Conservation (phyloP, 2,113 vertebrate genomes). For the Thinocorus orbignyianus region DNA sequence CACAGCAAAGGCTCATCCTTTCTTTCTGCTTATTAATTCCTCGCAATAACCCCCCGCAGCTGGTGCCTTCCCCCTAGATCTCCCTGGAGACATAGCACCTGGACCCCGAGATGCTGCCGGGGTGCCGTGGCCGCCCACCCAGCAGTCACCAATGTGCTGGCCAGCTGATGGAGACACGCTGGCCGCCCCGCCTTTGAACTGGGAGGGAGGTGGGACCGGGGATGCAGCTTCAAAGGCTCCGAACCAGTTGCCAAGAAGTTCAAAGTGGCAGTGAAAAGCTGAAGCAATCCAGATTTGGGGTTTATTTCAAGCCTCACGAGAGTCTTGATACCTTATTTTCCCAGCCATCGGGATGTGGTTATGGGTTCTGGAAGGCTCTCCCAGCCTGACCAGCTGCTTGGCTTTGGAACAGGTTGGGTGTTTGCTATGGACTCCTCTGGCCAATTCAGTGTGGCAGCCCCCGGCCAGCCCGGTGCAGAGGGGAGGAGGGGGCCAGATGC, state of each 20-base stretch:
- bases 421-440: not conserved
- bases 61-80: not conserved
- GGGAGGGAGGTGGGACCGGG: not conserved
- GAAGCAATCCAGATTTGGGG: constrained; percentile 27
- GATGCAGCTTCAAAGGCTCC: constrained; percentile 41
- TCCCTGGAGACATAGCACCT: rapidly evolving
- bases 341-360: not conserved
- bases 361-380: not conserved
- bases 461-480: not conserved
- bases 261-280: constrained; percentile 30
- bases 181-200: not conserved
- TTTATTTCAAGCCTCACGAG: not conserved
- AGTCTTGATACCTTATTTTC: not conserved
- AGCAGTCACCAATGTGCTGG: not conserved
- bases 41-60: not conserved
- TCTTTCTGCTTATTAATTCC: not conserved
- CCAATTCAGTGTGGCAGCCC: not conserved
- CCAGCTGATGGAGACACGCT: not conserved
- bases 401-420: not conserved
- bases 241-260: constrained; percentile 23
- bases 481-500: not conserved
- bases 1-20: not conserved
- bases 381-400: not conserved
- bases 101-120: rapidly evolving
- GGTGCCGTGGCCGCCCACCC: not conserved